Evolutionary conservation across 2,888 invertebrate genomes (phyloP).

Genomic region (Acanthosepion lycidas): DNA sequence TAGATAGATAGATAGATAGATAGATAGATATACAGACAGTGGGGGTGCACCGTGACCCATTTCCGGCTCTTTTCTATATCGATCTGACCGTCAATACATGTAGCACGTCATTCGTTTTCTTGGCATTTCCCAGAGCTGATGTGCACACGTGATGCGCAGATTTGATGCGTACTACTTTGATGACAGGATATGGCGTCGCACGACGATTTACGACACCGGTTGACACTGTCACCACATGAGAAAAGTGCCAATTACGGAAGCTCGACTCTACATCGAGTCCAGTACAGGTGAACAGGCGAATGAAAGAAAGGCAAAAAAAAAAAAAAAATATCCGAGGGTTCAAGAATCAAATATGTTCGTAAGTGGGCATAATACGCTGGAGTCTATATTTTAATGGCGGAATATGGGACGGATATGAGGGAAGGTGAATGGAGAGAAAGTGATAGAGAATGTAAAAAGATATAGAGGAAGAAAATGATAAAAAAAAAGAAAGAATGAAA

Average conservation of each 20-base stretch:
- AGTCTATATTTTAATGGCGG: no score
- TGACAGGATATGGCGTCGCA: not conserved
- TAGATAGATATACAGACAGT: not conserved
- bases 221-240: not conserved
- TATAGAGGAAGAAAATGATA: not conserved
- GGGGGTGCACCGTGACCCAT: not conserved
- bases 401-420: not conserved
- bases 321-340: no score
- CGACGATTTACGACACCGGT: not conserved
- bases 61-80: not conserved
- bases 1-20: not conserved
- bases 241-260: not conserved
- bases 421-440: not conserved
- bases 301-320: not conserved
- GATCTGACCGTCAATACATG: not conserved
- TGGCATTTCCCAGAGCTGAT: not conserved
- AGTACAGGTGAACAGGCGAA: not conserved
- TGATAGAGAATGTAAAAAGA: not conserved
- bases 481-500: not conserved
- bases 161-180: not conserved
- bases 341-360: no score
- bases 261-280: not conserved
- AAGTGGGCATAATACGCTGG: no score
- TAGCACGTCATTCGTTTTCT: no score
- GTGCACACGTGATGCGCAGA: not conserved